Base-by-base conservation (phyloP, 2,113 vertebrate species). In the Python bivittatus region DNA sequence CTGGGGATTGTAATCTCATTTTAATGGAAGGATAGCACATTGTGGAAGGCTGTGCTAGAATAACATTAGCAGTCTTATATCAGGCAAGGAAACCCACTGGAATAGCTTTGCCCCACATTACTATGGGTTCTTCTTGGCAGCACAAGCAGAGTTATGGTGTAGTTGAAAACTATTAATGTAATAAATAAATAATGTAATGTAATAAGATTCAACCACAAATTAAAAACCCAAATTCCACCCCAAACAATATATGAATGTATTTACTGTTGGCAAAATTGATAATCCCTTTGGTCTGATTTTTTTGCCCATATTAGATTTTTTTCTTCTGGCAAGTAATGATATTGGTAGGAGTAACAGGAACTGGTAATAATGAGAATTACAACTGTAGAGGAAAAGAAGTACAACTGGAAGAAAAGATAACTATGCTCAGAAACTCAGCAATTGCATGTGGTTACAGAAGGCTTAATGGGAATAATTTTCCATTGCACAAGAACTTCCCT, bases 361-460 rank as follows among this genome's bases (percentile, higher is more conserved):
- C 29, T 25, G 44, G 44, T 11, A 91, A 58, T 86, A 84, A 84
- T 25, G n/a, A 38, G 20, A 52, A 72, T 53, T 53, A 79, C 29
- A 61, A 64, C 33, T 33, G 23, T 72, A 91, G 23, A 48, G 57
- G 42, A 92, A 89, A 38, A 44, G 23, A 2, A 7, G n/a, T 29
- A 57, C 64, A 12, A 64, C 23, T 88, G 58, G 33, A 87, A 22
- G 68, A 58, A 29, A 64, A 64, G 17, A 53, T 42, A 89, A 58
- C 72, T n/a, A 84, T 61, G 5, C n/a, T 89, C 12, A 64, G n/a
- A 85, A 33, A 89, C 61, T 84, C 72, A 92, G 12, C 79, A 92
- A 64, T 23, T 85, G n/a, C 22, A 38, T 92, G 15, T 64, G n/a
- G 23, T 64, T 85, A 54, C 23, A 68, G 79, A 48, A 89, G 15